Evolutionary conservation across 2,888 invertebrate species (phyloP).

Genomic region (Globia sparganii): DNA sequence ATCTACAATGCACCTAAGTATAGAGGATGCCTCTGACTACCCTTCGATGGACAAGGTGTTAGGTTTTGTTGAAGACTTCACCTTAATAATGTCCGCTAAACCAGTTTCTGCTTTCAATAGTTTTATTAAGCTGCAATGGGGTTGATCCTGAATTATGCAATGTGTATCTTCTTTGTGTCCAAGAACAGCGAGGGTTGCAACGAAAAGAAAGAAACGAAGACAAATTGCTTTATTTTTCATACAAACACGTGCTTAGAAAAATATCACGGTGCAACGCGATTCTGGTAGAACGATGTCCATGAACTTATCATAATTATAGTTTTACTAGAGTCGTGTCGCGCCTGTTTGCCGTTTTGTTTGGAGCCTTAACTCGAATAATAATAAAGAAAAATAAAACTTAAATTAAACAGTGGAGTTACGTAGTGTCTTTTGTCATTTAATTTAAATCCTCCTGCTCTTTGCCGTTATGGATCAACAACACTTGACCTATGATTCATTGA

Average conservation of each 20-base stretch:
- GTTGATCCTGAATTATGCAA: not conserved
- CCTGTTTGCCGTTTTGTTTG: no score
- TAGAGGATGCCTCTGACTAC: not conserved
- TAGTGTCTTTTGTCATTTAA: not conserved
- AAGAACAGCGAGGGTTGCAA: not conserved
- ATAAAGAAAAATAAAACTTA: not conserved
- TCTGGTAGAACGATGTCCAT: no score
- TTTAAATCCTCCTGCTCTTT: not conserved
- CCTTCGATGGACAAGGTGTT: not conserved
- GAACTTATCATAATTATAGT: no score
- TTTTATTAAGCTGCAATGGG: not conserved
- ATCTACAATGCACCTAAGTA: not conserved
- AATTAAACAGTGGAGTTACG: not conserved
- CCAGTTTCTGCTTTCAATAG: not conserved
- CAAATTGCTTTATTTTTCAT: not conserved
- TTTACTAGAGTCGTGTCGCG: no score
- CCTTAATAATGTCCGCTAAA: slow-evolving; percentile 4
- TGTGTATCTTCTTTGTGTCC: not conserved
- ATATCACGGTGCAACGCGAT: not conserved
- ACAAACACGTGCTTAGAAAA: not conserved
- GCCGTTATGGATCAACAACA: not conserved
- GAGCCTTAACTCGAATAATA: not conserved
- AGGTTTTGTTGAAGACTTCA: not conserved
- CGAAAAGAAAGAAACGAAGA: not conserved
- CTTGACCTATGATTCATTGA: slow-evolving; percentile 4